A percentile compares a stretch with the other conserved stretches of the same genome.
Conservation (phyloP, 2,888 invertebrate genomes). For the Rhamphomyia laevipes region DNA sequence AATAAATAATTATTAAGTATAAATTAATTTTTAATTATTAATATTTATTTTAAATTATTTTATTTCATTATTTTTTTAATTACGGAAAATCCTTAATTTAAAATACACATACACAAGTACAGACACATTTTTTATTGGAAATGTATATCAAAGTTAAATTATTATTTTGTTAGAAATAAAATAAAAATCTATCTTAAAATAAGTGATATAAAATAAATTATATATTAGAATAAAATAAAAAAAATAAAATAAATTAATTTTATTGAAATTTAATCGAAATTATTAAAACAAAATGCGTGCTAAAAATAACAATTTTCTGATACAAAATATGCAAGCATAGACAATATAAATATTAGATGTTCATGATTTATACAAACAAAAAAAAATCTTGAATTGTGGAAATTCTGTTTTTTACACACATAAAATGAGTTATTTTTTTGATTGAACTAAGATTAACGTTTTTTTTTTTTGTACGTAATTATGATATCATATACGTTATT, state of each 20-base stretch:
- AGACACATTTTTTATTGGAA: too few relatives aligned
- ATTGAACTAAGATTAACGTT: not conserved
- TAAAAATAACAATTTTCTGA: constrained; percentile 12
- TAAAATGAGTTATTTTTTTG: constrained; percentile 8
- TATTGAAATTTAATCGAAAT: not conserved
- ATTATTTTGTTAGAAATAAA: too few relatives aligned
- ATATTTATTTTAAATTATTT: too few relatives aligned
- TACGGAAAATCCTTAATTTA: constrained; percentile 10
- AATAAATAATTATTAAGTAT: constrained; percentile 19
- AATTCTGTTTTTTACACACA: constrained; percentile 9
- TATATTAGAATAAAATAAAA: constrained; percentile 1
- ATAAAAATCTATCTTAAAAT: too few relatives aligned
- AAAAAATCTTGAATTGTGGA: not conserved
- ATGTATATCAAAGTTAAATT: too few relatives aligned
- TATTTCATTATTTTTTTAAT: constrained; percentile 15
- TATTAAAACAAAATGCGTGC: too few relatives aligned
- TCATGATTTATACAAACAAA: constrained; percentile 11
- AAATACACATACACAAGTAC: constrained; percentile 18
- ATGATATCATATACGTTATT: too few relatives aligned
- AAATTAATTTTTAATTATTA: too few relatives aligned
- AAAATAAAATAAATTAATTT: not conserved
- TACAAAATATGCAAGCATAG: not conserved
- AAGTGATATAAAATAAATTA: too few relatives aligned
- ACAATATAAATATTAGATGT: constrained; percentile 12
- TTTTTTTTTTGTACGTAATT: not conserved